phyloP scores from a whole-genome alignment of 2,797 vertebrate genomes.

The Atherinosoma microstoma region DNA sequence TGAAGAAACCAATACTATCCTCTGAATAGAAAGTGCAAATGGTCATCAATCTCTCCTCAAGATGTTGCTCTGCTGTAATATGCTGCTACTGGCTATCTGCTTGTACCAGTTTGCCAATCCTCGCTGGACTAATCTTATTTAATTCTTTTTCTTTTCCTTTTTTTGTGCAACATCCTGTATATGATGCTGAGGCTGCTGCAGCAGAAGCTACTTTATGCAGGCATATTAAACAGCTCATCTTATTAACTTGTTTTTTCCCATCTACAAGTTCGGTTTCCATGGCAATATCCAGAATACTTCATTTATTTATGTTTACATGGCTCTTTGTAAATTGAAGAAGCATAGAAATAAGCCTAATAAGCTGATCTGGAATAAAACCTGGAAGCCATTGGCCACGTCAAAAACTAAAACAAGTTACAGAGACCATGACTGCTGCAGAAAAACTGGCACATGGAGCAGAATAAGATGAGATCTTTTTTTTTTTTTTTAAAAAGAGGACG shows the following conservation, averaged over 20 bases:
- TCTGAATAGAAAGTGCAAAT: background rate
- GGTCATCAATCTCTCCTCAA: background rate
- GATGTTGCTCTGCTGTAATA: background rate
- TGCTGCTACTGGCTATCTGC: background rate
- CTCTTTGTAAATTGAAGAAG: slow-evolving; percentile 51
- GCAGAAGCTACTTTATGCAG: slow-evolving; percentile 14
- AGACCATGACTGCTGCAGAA: slow-evolving; percentile 22
- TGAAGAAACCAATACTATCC: background rate
- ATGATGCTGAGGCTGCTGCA: slow-evolving; percentile 9
- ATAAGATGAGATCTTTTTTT: slow-evolving; percentile 18
- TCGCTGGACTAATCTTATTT: background rate
- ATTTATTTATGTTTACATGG: slow-evolving; percentile 52
- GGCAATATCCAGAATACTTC: slow-evolving; percentile 49
- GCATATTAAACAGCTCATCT: slow-evolving; percentile 40
- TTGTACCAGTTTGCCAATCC: background rate
- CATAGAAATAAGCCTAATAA: slow-evolving; percentile 45
- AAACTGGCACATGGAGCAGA: slow-evolving; percentile 32
- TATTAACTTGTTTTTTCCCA: slow-evolving; percentile 43
- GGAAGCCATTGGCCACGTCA: slow-evolving; percentile 6
- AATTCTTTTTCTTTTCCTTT: background rate
- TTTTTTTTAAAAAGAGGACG: slow-evolving; percentile 18
- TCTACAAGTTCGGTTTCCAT: slow-evolving; percentile 65
- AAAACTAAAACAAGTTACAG: slow-evolving; percentile 21
- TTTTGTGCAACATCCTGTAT: background rate
- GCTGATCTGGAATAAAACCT: slow-evolving; percentile 43